Evolutionary conservation across 2,113 vertebrate genomes (phyloP).

Genomic region (Eolophus roseicapilla): DNA sequence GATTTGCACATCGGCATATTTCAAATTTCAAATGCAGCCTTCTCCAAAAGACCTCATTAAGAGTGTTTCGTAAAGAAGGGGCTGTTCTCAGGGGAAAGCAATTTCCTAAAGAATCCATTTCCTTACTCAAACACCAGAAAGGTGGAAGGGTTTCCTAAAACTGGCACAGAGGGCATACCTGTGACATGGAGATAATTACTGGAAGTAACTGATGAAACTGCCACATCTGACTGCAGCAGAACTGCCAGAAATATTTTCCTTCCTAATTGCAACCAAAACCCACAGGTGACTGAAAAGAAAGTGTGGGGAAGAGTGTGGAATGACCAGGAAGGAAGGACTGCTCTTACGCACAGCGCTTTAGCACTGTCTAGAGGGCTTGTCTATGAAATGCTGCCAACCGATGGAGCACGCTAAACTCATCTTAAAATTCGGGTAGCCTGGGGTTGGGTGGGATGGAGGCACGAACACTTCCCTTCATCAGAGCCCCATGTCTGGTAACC

Average conservation of each 20-base stretch:
- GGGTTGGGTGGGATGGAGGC: not conserved
- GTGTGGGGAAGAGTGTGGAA: not conserved
- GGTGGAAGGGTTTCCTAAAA: constrained; percentile 26
- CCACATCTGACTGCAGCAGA: constrained; percentile 27
- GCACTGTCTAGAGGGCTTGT: not conserved
- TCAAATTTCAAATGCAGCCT: not conserved
- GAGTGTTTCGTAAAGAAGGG: not conserved
- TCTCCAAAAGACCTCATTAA: not conserved
- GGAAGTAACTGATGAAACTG: constrained; percentile 43
- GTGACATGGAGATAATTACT: constrained; percentile 61
- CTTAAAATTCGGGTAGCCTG: not conserved
- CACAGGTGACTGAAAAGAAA: constrained; percentile 71
- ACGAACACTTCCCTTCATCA: not conserved
- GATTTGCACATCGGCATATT: constrained; percentile 37
- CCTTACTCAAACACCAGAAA: not conserved
- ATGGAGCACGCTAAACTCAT: not conserved
- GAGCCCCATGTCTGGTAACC: not conserved
- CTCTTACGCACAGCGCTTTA: not conserved
- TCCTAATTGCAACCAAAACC: constrained; percentile 49
- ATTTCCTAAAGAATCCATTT: constrained; percentile 46
- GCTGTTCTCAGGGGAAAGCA: not conserved
- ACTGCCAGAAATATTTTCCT: constrained; percentile 20
- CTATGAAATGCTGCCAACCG: not conserved
- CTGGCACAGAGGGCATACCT: constrained; percentile 10
- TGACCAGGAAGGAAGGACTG: constrained; percentile 28